Evolutionary conservation across 1,140 invertebrate genomes (phyloP).

Genomic region (Dryas iulia): DNA sequence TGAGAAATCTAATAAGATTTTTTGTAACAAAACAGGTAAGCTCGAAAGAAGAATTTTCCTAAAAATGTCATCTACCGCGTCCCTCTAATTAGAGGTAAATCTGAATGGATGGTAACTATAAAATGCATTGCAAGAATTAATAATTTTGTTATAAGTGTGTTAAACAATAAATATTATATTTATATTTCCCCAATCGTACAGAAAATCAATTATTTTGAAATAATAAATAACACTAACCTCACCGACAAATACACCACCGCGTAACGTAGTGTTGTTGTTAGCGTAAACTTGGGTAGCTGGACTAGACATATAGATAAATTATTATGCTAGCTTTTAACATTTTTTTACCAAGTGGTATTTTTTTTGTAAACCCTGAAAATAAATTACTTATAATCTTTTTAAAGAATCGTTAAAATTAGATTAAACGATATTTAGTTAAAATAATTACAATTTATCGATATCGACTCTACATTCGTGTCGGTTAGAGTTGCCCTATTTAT

Average conservation of each 20-base stretch:
- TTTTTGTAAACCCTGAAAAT: background rate
- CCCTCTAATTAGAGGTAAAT: conserved; percentile 51
- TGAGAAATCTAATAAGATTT: conserved; percentile 5
- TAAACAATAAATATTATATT: background rate
- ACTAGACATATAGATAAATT: background rate
- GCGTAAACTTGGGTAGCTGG: background rate
- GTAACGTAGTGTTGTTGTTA: conserved; percentile 14
- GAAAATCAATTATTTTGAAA: conserved; percentile 25
- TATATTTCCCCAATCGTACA: background rate
- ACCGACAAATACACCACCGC: conserved; percentile 39
- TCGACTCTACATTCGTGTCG: background rate
- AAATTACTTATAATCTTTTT: background rate
- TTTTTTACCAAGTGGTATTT: background rate
- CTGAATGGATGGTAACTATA: conserved; percentile 53
- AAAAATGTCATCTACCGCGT: conserved; percentile 67
- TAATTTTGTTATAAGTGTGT: conserved; percentile 1
- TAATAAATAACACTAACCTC: conserved; percentile 54
- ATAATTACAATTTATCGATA: background rate
- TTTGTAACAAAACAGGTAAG: conserved; percentile 14
- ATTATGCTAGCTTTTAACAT: background rate
- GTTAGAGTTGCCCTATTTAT: background rate
- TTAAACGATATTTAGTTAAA: background rate
- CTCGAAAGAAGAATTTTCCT: conserved; percentile 48
- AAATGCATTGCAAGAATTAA: background rate
- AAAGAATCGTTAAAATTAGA: background rate